Base-by-base conservation (phyloP, 1,140 invertebrate species). In the Colletes latitarsis region DNA sequence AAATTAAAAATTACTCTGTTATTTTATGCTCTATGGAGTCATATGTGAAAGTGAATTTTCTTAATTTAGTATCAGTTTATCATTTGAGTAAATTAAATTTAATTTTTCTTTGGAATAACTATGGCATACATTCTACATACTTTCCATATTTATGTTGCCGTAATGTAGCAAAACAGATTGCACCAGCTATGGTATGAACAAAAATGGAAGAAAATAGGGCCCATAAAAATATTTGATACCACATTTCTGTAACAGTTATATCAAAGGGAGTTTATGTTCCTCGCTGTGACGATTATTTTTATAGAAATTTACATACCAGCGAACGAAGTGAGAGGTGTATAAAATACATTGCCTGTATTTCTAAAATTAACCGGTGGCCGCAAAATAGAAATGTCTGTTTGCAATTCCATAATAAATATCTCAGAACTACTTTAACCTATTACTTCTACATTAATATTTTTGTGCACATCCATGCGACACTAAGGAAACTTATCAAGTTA, bases 181-280 rank as follows among this genome's bases (percentile, higher is more conserved):
- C 92, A n/a, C 97, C 97, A 77, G 98, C 98, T 89, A 98, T 96
- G 21, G 96, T 96, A 93, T 99, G 98, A 66, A 99, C 97, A 90
- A 99, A 96, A 88, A 98, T 95, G 39, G 98, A 99, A 17, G 98
- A 98, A 91, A 98, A 98, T 86, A 99, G 94, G 19, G 97, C 97
- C 98, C 98, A 99, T 74, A 99, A 93, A 94, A 98, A 98, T 87
- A 99, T 96, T 88, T 98, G 96, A 92, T 98, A 99, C 98, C 98
- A 99, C 96, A 99, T 99, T 93, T 98, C 98, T 94, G 95, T 92
- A 94, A 96, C 96, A 72, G 12, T 68, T 69, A 70, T 43, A 41
- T 60, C 6, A 52, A 46, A 14, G 46, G 30, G 19, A 77, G 55
- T 6, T 4, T 39, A 69, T 69, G 41, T 41, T 53, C 30, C 41